Conservation (phyloP, 2,113 vertebrate genomes). For the Carassius auratus region DNA sequence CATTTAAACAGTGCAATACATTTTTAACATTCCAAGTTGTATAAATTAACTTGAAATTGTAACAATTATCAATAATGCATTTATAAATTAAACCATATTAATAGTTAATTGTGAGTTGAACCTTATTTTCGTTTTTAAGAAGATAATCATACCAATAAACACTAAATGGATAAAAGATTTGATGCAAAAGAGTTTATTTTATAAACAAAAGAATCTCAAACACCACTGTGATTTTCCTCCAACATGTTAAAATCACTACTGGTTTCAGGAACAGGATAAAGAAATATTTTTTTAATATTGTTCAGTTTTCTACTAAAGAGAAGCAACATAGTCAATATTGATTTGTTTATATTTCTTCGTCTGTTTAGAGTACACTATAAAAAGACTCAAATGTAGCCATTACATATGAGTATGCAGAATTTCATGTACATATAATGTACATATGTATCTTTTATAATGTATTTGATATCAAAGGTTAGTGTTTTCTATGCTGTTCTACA, state of each 20-base stretch:
- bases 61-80: not conserved
- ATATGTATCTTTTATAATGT: not conserved
- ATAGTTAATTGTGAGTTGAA: not conserved
- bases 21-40: not conserved
- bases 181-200: slow-evolving; percentile 5
- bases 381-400: not conserved
- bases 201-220: not conserved
- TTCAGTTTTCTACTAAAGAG: not conserved
- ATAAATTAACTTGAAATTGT: not conserved
- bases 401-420: not conserved
- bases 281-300: not conserved
- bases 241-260: not conserved
- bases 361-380: not conserved
- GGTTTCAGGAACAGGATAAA: slow-evolving; percentile 14
- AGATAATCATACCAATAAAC: slow-evolving; percentile 1
- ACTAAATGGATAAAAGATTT: not conserved
- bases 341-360: not conserved
- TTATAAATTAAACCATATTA: not conserved
- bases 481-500: not conserved
- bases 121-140: not conserved
- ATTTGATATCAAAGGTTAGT: not conserved
- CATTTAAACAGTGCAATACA: not conserved
- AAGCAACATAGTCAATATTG: not conserved
- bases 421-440: slow-evolving; percentile 22
- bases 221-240: not conserved